phyloP scores from a whole-genome alignment of 2,113 vertebrate species.

The Festucalex cinctus region DNA sequence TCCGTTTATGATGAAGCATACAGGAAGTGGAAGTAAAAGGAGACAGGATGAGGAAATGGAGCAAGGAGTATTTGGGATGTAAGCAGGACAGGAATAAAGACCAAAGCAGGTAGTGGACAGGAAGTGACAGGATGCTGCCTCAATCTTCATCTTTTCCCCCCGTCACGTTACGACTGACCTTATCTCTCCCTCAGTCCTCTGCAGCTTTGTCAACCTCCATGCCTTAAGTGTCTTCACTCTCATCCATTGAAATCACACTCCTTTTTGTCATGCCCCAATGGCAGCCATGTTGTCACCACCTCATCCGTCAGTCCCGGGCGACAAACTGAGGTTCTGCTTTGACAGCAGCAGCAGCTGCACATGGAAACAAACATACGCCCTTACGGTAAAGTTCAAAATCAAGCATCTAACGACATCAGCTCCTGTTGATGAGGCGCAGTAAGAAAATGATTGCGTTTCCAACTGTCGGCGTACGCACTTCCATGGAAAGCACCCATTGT shows the following conservation, averaged over 20 bases:
- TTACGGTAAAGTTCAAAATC: background rate
- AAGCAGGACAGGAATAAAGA: slow-evolving; percentile 29
- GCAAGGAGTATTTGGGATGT: slow-evolving; percentile 30
- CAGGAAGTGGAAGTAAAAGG: slow-evolving; percentile 30
- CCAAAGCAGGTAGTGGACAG: slow-evolving; percentile 20
- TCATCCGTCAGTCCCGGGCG: slow-evolving; percentile 53
- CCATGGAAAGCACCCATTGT: slow-evolving; percentile 77
- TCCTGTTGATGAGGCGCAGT: slow-evolving; percentile 51
- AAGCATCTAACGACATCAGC: slow-evolving; percentile 35
- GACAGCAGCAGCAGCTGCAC: background rate
- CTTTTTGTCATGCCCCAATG: slow-evolving; percentile 44
- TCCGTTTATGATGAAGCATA: background rate
- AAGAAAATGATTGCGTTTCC: slow-evolving; percentile 65
- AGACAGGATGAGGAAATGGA: slow-evolving; percentile 48
- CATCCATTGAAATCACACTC: slow-evolving; percentile 25
- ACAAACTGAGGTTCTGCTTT: background rate
- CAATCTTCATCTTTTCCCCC: slow-evolving; percentile 3
- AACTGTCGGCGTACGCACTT: slow-evolving; percentile 67
- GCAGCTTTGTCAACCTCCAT: slow-evolving; percentile 17
- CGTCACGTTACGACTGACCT: slow-evolving; percentile 32
- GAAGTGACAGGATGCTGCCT: slow-evolving; percentile 25
- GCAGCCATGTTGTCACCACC: slow-evolving; percentile 39
- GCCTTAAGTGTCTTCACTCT: slow-evolving; percentile 9
- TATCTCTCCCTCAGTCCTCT: slow-evolving; percentile 26
- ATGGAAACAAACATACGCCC: slow-evolving; percentile 3